Conservation (phyloP, 2,797 vertebrate species). For the Zenarchopterus dispar region DNA sequence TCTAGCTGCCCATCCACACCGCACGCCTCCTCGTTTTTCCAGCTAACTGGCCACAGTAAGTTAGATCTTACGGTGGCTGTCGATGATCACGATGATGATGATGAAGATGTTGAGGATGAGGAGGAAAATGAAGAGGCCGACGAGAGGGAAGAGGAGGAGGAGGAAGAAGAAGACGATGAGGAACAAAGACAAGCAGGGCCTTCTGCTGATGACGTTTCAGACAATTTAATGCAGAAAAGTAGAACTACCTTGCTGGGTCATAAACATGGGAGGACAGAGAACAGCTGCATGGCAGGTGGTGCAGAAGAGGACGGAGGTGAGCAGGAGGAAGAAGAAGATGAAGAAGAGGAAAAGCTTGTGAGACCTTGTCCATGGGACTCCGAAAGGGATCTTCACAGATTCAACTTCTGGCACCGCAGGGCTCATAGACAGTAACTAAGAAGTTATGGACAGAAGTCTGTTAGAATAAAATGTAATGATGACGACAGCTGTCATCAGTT, state of each 20-base stretch:
- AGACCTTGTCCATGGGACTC: conserved; percentile 66
- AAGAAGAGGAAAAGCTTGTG: conserved; percentile 50
- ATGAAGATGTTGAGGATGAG: conserved; percentile 61
- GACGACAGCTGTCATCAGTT: conserved; percentile 37
- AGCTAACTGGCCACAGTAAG: conserved; percentile 71
- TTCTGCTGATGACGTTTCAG: conserved; percentile 32
- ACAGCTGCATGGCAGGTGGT: conserved; percentile 40
- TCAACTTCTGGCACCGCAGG: conserved; percentile 84
- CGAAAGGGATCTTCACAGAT: conserved; percentile 84
- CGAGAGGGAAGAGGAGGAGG: conserved; percentile 23
- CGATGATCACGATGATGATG: conserved; percentile 58
- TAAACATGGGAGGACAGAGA: conserved; percentile 54
- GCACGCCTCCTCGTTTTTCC: conserved; percentile 78
- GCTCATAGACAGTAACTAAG: conserved; percentile 83
- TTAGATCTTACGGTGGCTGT: conserved; percentile 53
- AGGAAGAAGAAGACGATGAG: conserved; percentile 53
- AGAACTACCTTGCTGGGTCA: conserved; percentile 56
- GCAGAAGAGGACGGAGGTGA: conserved; percentile 49
- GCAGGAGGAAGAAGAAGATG: conserved; percentile 50
- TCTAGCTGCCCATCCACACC: conserved; percentile 78
- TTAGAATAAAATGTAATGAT: conserved; percentile 23
- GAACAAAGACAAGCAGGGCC: conserved; percentile 54
- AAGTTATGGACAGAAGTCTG: not conserved
- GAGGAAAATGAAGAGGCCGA: conserved; percentile 58
- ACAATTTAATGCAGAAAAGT: conserved; percentile 52